phyloP scores from a whole-genome alignment of 2,888 invertebrate species.

The Phrixothrix hirtus region DNA sequence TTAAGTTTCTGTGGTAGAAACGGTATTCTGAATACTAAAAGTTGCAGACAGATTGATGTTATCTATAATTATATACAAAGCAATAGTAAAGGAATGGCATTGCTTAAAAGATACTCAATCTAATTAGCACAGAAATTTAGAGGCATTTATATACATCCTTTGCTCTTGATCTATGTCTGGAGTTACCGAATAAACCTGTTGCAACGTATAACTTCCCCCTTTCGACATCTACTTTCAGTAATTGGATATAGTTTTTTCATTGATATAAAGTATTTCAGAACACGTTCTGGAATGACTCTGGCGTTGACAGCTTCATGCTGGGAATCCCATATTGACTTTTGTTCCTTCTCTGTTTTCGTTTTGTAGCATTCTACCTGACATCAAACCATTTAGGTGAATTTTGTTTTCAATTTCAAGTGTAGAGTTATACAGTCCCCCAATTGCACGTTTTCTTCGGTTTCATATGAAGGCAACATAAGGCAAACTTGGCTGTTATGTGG shows the following conservation, averaged over 20 bases:
- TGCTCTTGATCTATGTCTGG: slow-evolving; percentile 3
- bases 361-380: slow-evolving; percentile 15
- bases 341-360: slow-evolving; percentile 22
- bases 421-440: slow-evolving; percentile 32
- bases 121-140: too few species aligned
- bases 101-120: too few species aligned
- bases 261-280: slow-evolving; percentile 19
- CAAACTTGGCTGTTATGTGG: slow-evolving; percentile 32
- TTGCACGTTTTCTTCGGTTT: slow-evolving; percentile 37
- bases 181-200: slow-evolving; percentile 22
- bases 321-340: slow-evolving; percentile 28
- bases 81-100: too few species aligned
- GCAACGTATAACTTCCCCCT: slow-evolving; percentile 11
- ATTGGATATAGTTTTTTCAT: slow-evolving; percentile 30
- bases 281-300: slow-evolving; percentile 26
- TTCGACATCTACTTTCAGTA: slow-evolving; percentile 21
- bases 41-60: too few species aligned
- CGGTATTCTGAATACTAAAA: too few species aligned
- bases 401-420: slow-evolving; percentile 41
- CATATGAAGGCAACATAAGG: slow-evolving; percentile 35
- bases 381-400: slow-evolving; percentile 22
- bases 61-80: too few species aligned
- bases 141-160: too few species aligned
- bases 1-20: too few species aligned
- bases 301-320: slow-evolving; percentile 25